These are phyloP conservation scores for Brachypteracias leptosomus DNA, from an alignment of 2,113 vertebrate species.

Conservation along the genomic window DNA sequence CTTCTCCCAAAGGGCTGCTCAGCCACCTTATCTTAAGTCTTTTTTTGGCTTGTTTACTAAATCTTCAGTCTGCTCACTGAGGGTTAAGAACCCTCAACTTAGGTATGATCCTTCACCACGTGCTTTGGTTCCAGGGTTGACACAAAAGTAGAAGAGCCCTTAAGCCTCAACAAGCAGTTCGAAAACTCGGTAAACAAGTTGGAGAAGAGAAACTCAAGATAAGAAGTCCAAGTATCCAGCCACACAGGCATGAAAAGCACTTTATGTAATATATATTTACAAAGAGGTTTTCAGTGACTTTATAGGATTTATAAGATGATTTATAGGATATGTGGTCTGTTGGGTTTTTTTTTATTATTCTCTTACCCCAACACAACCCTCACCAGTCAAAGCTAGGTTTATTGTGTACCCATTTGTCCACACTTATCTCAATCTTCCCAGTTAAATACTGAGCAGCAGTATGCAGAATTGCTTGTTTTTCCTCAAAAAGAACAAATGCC, in stretches of 20 bases:
- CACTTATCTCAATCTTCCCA: neutral
- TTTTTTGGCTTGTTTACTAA: neutral
- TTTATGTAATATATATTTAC: neutral
- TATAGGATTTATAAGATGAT: neutral
- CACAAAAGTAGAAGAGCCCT: constrained; percentile 1
- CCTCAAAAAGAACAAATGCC: constrained; percentile 1
- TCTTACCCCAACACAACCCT: neutral
- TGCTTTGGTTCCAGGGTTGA: neutral
- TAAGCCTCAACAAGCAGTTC: constrained; percentile 32
- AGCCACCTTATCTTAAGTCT: neutral
- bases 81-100: constrained; percentile 26
- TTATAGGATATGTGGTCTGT: neutral
- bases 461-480: neutral
- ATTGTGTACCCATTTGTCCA: neutral
- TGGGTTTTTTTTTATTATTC: neutral
- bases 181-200: constrained; percentile 37
- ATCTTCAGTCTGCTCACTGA: neutral
- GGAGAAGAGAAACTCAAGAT: neutral
- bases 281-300: neutral
- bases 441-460: neutral
- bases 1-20: neutral
- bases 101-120: neutral
- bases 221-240: neutral
- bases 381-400: neutral
- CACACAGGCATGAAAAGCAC: neutral